These are phyloP conservation scores for Aphelocoma californica DNA, from an alignment of 2,797 vertebrate species.

Conservation along the genomic window DNA sequence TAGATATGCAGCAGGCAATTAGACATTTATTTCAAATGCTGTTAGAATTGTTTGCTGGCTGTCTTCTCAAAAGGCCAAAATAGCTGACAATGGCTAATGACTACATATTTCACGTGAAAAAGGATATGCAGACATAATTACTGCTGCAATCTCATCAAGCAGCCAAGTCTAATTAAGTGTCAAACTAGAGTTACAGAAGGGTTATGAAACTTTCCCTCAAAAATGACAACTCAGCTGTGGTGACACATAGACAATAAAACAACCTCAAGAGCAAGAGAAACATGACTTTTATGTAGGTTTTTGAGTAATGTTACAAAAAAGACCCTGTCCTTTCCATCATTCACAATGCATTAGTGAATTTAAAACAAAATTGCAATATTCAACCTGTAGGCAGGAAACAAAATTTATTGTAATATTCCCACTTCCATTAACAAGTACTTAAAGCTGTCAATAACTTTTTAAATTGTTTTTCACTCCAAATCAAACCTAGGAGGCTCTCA, in stretches of 20 bases:
- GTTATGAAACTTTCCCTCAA: slow-evolving; percentile 1
- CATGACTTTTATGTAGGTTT: not conserved
- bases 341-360: not conserved
- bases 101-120: slow-evolving; percentile 21
- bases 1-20: not conserved
- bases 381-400: not conserved
- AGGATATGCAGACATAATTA: slow-evolving; percentile 25
- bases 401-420: not conserved
- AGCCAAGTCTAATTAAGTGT: slow-evolving; percentile 38
- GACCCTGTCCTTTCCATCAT: not conserved
- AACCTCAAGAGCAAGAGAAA: not conserved
- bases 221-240: not conserved
- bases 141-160: slow-evolving; percentile 24
- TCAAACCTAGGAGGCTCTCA: not conserved
- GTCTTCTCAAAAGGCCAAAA: slow-evolving; percentile 8
- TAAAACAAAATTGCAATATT: not conserved
- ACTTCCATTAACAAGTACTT: not conserved
- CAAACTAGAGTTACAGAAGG: not conserved
- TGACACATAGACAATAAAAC: not conserved
- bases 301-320: not conserved
- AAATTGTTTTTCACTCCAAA: not conserved
- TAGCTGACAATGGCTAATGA: slow-evolving; percentile 41
- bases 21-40: slow-evolving; percentile 14
- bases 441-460: not conserved
- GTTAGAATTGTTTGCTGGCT: not conserved